Conservation (phyloP, 2,113 vertebrate genomes). For the Copsychus sechellarum region DNA sequence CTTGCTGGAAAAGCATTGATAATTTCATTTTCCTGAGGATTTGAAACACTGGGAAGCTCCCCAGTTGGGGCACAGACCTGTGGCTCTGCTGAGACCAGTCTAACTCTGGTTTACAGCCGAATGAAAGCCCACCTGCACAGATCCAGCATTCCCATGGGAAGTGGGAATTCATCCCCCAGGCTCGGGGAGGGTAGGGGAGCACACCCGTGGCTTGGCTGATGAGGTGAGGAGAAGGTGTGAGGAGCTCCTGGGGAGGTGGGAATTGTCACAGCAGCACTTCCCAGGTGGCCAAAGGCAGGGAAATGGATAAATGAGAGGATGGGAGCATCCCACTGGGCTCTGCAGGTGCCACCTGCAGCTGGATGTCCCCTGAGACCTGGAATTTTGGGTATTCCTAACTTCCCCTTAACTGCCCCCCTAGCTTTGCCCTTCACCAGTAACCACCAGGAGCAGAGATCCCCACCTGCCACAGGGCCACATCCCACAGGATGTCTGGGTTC, state of each 20-base stretch:
- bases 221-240: not conserved
- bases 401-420: not conserved
- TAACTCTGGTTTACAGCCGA: rapidly evolving
- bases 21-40: not conserved
- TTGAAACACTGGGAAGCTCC: not conserved
- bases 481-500: not conserved
- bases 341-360: not conserved
- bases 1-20: not conserved
- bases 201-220: not conserved
- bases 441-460: not conserved
- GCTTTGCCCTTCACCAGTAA: not conserved
- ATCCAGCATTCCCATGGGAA: not conserved
- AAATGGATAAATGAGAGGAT: not conserved
- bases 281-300: not conserved
- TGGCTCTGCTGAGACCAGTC: not conserved
- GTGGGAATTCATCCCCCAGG: not conserved
- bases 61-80: rapidly evolving
- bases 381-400: not conserved
- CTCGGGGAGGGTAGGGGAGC: not conserved
- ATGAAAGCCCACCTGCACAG: not conserved
- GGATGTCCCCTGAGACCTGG: not conserved
- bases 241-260: not conserved
- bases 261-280: not conserved
- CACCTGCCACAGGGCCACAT: not conserved
- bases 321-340: not conserved